Evolutionary conservation across 2,888 invertebrate genomes (phyloP).

Genomic region (Ichneumon xanthorius): DNA sequence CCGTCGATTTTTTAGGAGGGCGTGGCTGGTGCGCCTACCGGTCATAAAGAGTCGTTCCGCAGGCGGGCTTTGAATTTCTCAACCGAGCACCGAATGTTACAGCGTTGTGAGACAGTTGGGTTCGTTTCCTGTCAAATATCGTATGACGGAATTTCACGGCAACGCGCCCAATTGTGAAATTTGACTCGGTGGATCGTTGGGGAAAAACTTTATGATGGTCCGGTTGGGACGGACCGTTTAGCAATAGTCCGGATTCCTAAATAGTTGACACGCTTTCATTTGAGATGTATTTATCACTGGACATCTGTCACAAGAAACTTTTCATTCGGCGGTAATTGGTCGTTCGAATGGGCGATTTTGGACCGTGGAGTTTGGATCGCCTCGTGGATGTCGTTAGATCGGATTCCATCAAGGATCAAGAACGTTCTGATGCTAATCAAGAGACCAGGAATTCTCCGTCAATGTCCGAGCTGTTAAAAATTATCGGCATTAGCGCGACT

Average conservation of each 20-base stretch:
- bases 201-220: too few relatives aligned
- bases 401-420: not conserved
- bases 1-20: conserved; percentile 16
- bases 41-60: not conserved
- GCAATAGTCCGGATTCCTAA: too few relatives aligned
- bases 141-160: too few relatives aligned
- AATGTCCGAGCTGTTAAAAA: not conserved
- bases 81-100: not conserved
- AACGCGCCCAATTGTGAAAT: too few relatives aligned
- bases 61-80: not conserved
- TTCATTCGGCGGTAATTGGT: not conserved
- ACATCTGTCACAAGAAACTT: too few relatives aligned
- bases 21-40: conserved; percentile 11
- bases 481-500: not conserved
- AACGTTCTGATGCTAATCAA: not conserved
- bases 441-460: not conserved
- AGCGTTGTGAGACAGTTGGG: not conserved
- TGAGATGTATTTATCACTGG: too few relatives aligned
- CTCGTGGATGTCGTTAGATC: not conserved
- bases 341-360: not conserved
- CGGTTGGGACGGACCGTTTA: too few relatives aligned
- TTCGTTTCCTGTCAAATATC: not conserved
- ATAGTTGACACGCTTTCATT: too few relatives aligned
- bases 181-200: too few relatives aligned
- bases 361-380: not conserved